Base-by-base conservation (phyloP, 1,140 invertebrate species). In the Drosophila neocordata region DNA sequence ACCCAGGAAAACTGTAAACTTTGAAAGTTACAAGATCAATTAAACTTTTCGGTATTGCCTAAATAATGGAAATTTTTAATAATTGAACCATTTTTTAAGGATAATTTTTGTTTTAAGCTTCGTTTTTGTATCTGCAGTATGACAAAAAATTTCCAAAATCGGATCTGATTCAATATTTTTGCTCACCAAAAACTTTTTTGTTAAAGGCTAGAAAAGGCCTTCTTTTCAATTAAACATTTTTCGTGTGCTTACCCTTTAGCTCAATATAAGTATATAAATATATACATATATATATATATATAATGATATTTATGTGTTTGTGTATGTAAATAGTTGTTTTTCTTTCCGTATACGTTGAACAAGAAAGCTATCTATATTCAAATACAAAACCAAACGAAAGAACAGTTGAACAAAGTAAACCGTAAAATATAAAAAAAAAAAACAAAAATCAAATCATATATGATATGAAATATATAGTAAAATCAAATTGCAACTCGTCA, bases 401-500 rank as follows among this genome's bases (percentile, higher is more conserved):
- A 71, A 71, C 57, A 70, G 67, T 77, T 80, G 41, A 69, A 74
- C 38, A 69, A 77, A 22, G 64, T 37, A 65, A 63, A 44, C 65
- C 51, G 37, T 35, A 38, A 61, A 44, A 68, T 37, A 20, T 18
- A 72, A 69, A 52, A 8, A 27, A 52, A 52, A 6, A 27, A 52
- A 59, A 56, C 22, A 41, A 73, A 65, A 77, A 20, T 38, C 34
- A 37, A 59, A 59, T 24, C 34, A 59, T 20, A 37, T 48, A 48
- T 48, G 15, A 48, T 48, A 48, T 48, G 41, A 48, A 48, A 13
- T 20, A 59, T 31, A 59, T 65, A 69, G 27, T 41, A 62, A 87
- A 87, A 66, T 63, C 74, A 72, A 82, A 83, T 82, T 83, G 73
- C 76, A 83, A 88, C 83, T 88, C 83, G 83, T 88, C 83, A 88